These are phyloP conservation scores for Drosophila nr. fundita DNA, from an alignment of 2,888 invertebrate genomes.

Conservation along the genomic window DNA sequence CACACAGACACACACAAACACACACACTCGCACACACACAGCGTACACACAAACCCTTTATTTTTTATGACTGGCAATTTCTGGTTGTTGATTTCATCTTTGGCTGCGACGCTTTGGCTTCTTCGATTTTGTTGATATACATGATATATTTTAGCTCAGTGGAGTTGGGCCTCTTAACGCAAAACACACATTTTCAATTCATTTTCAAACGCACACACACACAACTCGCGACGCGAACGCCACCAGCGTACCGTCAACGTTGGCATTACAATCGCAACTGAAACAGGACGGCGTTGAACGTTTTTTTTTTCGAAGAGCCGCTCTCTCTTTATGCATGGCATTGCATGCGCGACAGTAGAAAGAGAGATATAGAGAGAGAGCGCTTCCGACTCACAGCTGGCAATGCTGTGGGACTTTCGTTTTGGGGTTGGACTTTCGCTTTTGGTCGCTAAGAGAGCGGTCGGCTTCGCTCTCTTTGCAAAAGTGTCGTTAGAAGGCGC, in stretches of 20 bases:
- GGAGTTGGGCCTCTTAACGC: constrained; percentile 40
- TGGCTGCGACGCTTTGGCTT: constrained; percentile 71
- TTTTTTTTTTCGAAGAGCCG: constrained; percentile 19
- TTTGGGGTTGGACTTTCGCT: constrained; percentile 67
- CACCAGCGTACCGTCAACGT: constrained; percentile 70
- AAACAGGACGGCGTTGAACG: constrained; percentile 39
- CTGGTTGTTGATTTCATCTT: constrained; percentile 79
- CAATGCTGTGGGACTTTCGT: constrained; percentile 45
- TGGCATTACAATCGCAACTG: constrained; percentile 79
- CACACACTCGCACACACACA: constrained; percentile 6
- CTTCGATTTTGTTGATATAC: constrained; percentile 69
- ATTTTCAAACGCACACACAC: constrained; percentile 30
- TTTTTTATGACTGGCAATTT: constrained; percentile 79
- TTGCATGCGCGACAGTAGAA: constrained; percentile 2
- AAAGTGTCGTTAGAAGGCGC: constrained; percentile 60
- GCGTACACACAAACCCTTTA: constrained; percentile 58
- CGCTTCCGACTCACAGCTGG: constrained; percentile 40
- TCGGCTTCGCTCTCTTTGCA: constrained; percentile 13
- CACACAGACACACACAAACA: constrained; percentile 39
- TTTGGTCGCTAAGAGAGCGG: constrained; percentile 53
- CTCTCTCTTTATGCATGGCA: background rate
- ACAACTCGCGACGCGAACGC: constrained; percentile 72
- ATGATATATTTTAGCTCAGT: constrained; percentile 67
- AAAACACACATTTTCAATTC: constrained; percentile 51
- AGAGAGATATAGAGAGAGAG: background rate